Evolutionary conservation across 2,888 invertebrate genomes (phyloP), one percentile per base, ranked within the genome.

Genomic region (Lordiphosa fenestrarum): DNA sequence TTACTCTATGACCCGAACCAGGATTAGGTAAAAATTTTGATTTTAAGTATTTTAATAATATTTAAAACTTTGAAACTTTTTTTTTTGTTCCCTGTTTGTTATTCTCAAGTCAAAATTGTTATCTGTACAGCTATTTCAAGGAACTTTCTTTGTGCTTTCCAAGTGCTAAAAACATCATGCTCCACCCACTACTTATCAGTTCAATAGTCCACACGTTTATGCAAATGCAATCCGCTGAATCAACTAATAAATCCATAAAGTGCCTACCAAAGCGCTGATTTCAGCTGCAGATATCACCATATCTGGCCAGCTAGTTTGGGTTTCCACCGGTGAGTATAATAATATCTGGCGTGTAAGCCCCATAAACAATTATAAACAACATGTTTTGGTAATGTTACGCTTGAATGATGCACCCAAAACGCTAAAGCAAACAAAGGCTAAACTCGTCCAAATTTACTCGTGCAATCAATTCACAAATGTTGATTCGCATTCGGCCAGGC

Each of bases 371-470:
- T 74, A 64, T 61, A 60, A 66, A 60, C 61, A 66, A 71, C 50
- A 75, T 67, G 76, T 78, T 66, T 65, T 53, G 81, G 70, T 63
- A 81, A 77, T 77, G 66, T 73, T 73, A 84, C 69, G 77, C 56
- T 35, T 46, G 39, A 41, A 61, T 58, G 53, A 69, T 44, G 25
- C 54, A 37, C 47, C 47, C 35, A 40, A 71, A 61, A 62, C 55
- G 41, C 5, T 12, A 23, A 9, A 23, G 53, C 30, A 56, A 54
- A 23, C 62, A 46, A 13, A 30, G n/a, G 25, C 6, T 4, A 19
- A 19, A 21, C 39, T 33, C 25, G 25, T 6, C 25, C 6, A 6
- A 30, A 36, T 33, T 49, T 46, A 35, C 23, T 19, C n/a, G 15
- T 6, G n/a, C 46, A 33, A n/a, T 12, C 37, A 21, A 21, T 30